phyloP scores from a whole-genome alignment of 2,888 invertebrate species.

The Acronicta aceris region DNA sequence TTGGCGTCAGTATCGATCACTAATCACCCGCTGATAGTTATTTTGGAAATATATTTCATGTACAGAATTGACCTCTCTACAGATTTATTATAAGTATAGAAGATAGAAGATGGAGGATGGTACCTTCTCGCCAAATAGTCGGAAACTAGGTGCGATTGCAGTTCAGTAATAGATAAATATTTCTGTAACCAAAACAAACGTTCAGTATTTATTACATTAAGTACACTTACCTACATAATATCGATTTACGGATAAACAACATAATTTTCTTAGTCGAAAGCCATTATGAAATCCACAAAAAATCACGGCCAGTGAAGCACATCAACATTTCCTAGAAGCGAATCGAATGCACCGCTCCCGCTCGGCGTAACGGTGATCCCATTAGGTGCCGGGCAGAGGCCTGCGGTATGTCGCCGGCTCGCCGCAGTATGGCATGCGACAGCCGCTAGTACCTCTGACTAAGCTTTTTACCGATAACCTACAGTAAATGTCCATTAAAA shows the following conservation, averaged over 20 bases:
- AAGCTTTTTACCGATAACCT: conserved; percentile 47
- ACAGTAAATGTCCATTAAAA: conserved; percentile 51
- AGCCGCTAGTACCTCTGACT: conserved; percentile 31
- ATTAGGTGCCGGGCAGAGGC: conserved; percentile 52
- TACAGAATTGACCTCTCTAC: no score
- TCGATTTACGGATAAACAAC: conserved; percentile 34
- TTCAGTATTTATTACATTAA: conserved; percentile 6
- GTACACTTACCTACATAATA: conserved; percentile 7
- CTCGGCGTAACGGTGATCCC: conserved; percentile 65
- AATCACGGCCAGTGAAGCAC: conserved; percentile 46
- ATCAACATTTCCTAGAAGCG: conserved; percentile 53
- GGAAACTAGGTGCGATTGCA: no score
- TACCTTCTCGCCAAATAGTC: no score
- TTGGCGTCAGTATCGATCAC: no score
- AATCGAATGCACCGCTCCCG: conserved; percentile 54
- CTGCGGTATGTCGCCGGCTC: conserved; percentile 45
- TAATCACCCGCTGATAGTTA: no score
- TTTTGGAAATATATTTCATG: no score
- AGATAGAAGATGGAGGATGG: no score
- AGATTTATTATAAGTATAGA: no score
- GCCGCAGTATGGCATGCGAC: conserved; percentile 44
- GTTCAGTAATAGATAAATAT: conserved; percentile 2
- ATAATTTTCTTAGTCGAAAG: conserved; percentile 30
- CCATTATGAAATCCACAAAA: conserved; percentile 33
- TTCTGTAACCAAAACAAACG: not conserved